Percentiles rank a stretch among this genome's conserved stretches.
phyloP scores from a whole-genome alignment of 2,888 invertebrate genomes.

The Xestia c-nigrum region DNA sequence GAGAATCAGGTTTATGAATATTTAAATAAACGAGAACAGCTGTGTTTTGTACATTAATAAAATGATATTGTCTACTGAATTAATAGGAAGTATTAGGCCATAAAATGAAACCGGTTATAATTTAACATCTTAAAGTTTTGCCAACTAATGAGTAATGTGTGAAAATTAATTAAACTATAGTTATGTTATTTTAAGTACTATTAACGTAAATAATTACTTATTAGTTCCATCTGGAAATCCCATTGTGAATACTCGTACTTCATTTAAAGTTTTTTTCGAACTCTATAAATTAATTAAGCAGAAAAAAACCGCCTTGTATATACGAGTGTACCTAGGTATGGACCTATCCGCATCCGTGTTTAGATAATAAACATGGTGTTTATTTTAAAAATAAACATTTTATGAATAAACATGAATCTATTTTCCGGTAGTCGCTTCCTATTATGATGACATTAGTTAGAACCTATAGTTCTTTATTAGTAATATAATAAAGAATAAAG shows the following conservation, averaged over 20 bases:
- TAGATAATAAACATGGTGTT: neutral
- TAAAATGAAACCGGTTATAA: conserved; percentile 31
- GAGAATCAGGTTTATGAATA: neutral
- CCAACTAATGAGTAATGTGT: neutral
- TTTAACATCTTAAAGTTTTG: neutral
- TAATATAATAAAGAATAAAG: too few relatives aligned
- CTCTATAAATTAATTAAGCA: neutral
- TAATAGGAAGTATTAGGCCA: neutral
- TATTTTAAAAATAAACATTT: conserved; percentile 1
- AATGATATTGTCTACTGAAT: conserved; percentile 11
- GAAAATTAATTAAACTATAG: conserved; percentile 11
- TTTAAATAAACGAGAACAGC: conserved; percentile 4
- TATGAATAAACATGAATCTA: neutral
- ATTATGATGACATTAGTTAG: neutral
- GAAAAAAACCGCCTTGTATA: neutral
- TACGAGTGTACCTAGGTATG: neutral
- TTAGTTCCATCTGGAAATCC: neutral
- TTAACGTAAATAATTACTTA: neutral
- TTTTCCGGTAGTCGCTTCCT: neutral
- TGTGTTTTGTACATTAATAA: conserved; percentile 15
- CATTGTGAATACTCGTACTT: neutral
- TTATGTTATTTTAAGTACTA: neutral
- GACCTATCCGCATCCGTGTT: neutral
- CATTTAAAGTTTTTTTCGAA: neutral
- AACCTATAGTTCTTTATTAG: too few relatives aligned